Evolutionary conservation across 2,797 vertebrate genomes (phyloP), one percentile per base, ranked within the genome.

Genomic region (Novumbra hubbsi): DNA sequence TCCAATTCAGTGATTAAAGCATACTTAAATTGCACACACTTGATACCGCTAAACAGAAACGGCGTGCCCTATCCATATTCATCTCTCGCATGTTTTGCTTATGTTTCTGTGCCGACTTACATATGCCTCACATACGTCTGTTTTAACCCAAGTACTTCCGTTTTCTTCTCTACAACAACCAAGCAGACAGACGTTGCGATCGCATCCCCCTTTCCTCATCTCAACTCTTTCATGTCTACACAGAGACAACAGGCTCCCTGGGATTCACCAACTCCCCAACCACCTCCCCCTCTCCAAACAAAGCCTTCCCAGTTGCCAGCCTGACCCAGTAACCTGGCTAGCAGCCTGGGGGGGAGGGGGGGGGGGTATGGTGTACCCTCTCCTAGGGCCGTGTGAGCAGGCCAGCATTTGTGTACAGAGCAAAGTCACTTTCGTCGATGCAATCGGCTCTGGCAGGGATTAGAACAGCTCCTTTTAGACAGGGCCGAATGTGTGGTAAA

Each of bases 241-340:
- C 83, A 80, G 76, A 90, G 84, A 92, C 90, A 90, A 91, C 88
- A 91, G 83, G 87, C 77, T 91, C 89, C 87, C 89, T 81, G 77
- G 87, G 88, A 89, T 91, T 89, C 55, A 64, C 80, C 85, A 80
- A 68, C 84, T 84, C 85, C 88, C 82, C 75, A 66, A 69, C 49
- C 81, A 77, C 83, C 80, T 83, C 87, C 85, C 81, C 81, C 81
- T 75, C 78, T 77, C 70, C 79, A 80, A 92, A 93, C 90, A 93
- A 92, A 92, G 90, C 90, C 72, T 88, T 84, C 88, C 88, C 92
- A 92, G 92, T 92, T 85, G 83, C 78, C 72, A 84, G 86, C 85
- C 83, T 93, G 92, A 93, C 92, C 93, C 92, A 93, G 90, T 93
- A 92, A 93, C 92, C 91, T 91, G 89, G 85, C 87, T 81, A 80